These are phyloP conservation scores for Temnothorax longispinosus DNA, from an alignment of 1,140 invertebrate genomes.

Conservation along the genomic window DNA sequence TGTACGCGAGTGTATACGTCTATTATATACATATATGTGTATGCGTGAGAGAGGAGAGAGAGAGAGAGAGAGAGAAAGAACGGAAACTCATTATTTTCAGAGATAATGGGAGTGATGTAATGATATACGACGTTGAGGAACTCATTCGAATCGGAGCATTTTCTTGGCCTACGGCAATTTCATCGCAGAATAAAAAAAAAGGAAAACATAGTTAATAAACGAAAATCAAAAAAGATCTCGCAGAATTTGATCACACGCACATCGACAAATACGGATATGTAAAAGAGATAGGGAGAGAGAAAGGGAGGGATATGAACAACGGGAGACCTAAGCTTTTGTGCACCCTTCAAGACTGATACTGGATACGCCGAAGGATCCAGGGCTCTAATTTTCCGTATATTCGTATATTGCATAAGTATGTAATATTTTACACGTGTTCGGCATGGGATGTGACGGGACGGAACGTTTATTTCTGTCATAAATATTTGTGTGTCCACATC, in stretches of 20 bases:
- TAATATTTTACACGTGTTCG: slow-evolving; percentile 51
- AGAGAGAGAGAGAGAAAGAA: slow-evolving; percentile 39
- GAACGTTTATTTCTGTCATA: slow-evolving; percentile 14
- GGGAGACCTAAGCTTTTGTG: slow-evolving; percentile 55
- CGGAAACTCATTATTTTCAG: slow-evolving; percentile 61
- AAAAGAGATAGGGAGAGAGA: not conserved
- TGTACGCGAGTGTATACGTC: not conserved
- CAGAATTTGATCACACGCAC: slow-evolving; percentile 20
- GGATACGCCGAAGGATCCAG: slow-evolving; percentile 46
- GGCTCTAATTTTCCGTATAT: slow-evolving; percentile 56
- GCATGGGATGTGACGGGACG: slow-evolving; percentile 9
- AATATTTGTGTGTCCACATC: not conserved
- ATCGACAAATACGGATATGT: slow-evolving; percentile 36
- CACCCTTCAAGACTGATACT: slow-evolving; percentile 47
- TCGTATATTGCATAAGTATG: slow-evolving; percentile 40
- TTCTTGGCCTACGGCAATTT: slow-evolving; percentile 64
- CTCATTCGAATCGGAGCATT: slow-evolving; percentile 48
- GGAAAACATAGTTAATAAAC: slow-evolving; percentile 34
- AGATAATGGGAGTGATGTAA: slow-evolving; percentile 53
- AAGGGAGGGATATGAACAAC: not conserved
- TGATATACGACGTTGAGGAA: slow-evolving; percentile 58
- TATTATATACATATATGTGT: slow-evolving; percentile 37
- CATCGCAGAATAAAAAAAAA: slow-evolving; percentile 31
- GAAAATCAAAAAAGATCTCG: slow-evolving; percentile 30
- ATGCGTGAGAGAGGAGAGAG: slow-evolving; percentile 4